Conservation (phyloP, 2,113 vertebrate genomes). For the Rhagologus leucostigma region DNA sequence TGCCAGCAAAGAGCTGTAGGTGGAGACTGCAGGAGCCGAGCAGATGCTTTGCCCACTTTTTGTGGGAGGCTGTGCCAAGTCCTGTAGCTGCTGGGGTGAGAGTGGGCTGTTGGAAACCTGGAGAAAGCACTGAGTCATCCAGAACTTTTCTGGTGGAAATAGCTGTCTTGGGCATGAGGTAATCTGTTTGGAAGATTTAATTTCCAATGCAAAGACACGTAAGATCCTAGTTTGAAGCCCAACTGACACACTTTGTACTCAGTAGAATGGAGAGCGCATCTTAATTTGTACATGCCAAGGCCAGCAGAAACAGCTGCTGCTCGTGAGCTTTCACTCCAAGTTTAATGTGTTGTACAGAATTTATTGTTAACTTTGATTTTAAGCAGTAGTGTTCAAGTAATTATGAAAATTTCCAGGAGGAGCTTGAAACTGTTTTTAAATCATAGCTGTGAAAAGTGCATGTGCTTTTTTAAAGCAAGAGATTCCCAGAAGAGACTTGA, state of each 20-base stretch:
- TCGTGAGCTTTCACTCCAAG: not conserved
- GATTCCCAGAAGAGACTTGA: not conserved
- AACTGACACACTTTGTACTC: not conserved
- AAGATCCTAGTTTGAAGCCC: not conserved
- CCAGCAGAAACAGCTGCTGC: not conserved
- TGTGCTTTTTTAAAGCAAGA: not conserved
- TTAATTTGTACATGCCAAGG: not conserved
- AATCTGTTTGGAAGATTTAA: not conserved
- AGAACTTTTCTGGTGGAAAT: not conserved
- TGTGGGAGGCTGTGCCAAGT: not conserved
- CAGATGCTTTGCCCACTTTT: slow-evolving; percentile 18
- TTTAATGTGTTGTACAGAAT: not conserved
- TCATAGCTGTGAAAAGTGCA: not conserved
- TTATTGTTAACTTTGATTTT: not conserved
- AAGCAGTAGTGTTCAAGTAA: not conserved
- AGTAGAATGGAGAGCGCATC: not conserved
- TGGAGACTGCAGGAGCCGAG: not conserved
- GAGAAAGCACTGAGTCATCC: not conserved
- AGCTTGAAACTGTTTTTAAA: not conserved
- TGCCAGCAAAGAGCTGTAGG: not conserved
- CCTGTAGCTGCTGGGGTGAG: not conserved
- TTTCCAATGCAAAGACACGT: not conserved
- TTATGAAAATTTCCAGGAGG: not conserved
- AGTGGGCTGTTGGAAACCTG: slow-evolving; percentile 4
- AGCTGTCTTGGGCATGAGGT: not conserved